These are phyloP conservation scores for Harmothoe impar DNA, from an alignment of 2,888 invertebrate species.

Conservation along the genomic window DNA sequence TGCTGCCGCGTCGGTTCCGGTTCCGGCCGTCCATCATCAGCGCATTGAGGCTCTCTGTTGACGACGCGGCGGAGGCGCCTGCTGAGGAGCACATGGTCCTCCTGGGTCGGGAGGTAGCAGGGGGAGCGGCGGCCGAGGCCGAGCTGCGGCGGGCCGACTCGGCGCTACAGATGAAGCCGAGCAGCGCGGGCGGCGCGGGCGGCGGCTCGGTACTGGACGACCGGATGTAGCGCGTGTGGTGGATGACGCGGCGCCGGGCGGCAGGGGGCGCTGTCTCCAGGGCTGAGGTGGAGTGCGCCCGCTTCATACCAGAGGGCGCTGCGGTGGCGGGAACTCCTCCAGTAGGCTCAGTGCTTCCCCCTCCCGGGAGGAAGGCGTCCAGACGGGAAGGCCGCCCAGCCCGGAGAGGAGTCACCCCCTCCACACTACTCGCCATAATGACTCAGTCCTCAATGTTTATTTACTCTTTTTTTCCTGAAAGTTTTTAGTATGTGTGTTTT, in stretches of 20 bases:
- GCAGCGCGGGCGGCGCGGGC: neutral
- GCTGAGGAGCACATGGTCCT: neutral
- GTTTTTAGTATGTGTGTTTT: no score
- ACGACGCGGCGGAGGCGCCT: neutral
- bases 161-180: constrained; percentile 30
- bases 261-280: neutral
- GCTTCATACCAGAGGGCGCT: neutral
- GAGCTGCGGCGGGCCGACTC: neutral
- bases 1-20: neutral
- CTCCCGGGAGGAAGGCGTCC: neutral
- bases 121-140: neutral
- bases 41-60: constrained; percentile 37
- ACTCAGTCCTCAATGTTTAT: neutral
- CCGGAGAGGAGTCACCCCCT: neutral
- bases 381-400: neutral
- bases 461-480: neutral
- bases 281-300: neutral
- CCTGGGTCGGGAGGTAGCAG: neutral
- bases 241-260: neutral
- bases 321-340: neutral
- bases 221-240: constrained; percentile 54
- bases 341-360: neutral
- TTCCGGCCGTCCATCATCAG: neutral
- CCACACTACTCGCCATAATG: no score
- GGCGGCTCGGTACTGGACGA: neutral